Base-by-base conservation (phyloP, 2,888 invertebrate genomes). In the Coremacera marginata region DNA sequence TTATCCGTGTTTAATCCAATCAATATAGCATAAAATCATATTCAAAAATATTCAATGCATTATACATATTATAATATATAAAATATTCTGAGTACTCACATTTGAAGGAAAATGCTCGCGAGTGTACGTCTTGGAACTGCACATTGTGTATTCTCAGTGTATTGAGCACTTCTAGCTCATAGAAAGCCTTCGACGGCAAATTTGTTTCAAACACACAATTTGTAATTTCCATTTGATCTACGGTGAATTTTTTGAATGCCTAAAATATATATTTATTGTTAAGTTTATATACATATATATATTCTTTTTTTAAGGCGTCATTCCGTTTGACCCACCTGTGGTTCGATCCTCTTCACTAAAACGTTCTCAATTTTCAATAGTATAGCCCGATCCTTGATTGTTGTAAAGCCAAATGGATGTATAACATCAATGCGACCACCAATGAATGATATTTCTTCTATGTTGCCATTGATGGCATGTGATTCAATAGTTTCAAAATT, bases 181-280 rank as follows among this genome's bases (percentile, higher is more conserved):
- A 94, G 86, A 95, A 91, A 77, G 93, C 92, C 79, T 94, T 91
- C 82, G 95, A 94, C 5, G 94, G 94, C 78, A 95, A 87, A 71
- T 90, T 86, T 0, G 90, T 90, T 37, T 90, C 89, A 67, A 94
- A 91, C 14, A 85, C 89, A 27, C 94, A 92, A 4, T 93, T 93
- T 60, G 91, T 90, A 71, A 96, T 88, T 80, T 92, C 90, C 80
- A 96, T 91, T 81, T 92, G 92, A 51, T 92, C 91, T 0, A 94
- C 92, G 34, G 93, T 92, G 85, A 96, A 95, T 88, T 95, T 95
- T 84, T 95, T 96, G 84, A 96, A 95, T 2, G 95, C 92, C 89
- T 71, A 34, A 79, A 71, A 31, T n/a, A 52, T 67, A 74, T 75
- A 7, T 9, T 5, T 60, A 52, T 27, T 1, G 27, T 4, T 11